phyloP scores from a whole-genome alignment of 2,113 vertebrate genomes.

The Baryphthengus martii region DNA sequence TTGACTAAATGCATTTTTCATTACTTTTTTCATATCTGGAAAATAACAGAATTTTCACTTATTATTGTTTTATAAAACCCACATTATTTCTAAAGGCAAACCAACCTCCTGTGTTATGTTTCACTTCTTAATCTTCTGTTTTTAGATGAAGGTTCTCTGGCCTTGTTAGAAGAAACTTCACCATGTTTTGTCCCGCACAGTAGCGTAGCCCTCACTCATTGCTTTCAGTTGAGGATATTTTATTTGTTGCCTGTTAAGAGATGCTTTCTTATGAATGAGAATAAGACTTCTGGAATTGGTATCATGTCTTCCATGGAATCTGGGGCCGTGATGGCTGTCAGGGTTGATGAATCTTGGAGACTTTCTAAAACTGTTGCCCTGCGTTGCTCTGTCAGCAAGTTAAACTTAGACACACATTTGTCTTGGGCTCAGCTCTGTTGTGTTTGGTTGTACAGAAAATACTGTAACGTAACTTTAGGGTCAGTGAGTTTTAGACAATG shows the following conservation, averaged over 20 bases:
- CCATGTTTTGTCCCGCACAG: not conserved
- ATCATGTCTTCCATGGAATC: not conserved
- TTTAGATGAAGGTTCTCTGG: not conserved
- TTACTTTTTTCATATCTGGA: not conserved
- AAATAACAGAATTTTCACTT: not conserved
- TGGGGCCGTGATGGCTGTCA: not conserved
- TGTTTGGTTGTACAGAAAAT: not conserved
- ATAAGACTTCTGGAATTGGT: not conserved
- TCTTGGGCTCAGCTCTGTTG: not conserved
- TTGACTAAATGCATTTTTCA: not conserved
- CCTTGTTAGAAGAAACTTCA: not conserved
- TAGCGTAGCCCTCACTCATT: not conserved
- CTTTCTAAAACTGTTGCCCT: not conserved
- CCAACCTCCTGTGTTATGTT: not conserved
- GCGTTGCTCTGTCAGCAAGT: not conserved
- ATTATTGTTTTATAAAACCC: accelerated
- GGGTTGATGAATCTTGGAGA: not conserved
- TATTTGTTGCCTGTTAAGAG: not conserved
- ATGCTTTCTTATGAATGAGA: not conserved
- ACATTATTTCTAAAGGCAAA: not conserved
- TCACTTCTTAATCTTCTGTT: not conserved
- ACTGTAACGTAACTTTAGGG: accelerated
- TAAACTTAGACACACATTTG: not conserved
- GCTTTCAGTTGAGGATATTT: not conserved
- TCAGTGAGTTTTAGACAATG: not conserved